Conservation (phyloP, 2,888 invertebrate species). For the Chymomyza fuscimana region DNA sequence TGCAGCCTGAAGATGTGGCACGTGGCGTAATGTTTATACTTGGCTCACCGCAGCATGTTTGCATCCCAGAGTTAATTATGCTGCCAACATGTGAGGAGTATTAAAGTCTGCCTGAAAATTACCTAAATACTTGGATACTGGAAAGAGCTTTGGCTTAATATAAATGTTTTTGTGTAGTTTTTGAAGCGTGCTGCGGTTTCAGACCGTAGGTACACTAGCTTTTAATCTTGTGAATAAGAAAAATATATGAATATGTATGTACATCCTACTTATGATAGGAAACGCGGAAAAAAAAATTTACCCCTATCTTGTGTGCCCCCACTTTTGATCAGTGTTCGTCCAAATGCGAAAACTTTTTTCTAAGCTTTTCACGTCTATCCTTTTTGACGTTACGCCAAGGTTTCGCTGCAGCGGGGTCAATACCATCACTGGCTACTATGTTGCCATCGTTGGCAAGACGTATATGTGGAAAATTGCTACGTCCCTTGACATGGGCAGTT, state of each 20-base stretch:
- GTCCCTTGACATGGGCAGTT: constrained; percentile 78
- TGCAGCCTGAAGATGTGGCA: constrained; percentile 66
- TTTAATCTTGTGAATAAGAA: neutral
- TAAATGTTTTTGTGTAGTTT: too few relatives aligned
- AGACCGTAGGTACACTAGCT: neutral
- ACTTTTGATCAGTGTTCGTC: constrained; percentile 85
- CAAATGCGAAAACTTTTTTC: constrained; percentile 90
- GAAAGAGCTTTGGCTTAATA: too few relatives aligned
- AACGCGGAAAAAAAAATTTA: constrained; percentile 13
- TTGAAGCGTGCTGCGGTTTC: neutral
- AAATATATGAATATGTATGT: neutral
- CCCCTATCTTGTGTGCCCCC: neutral
- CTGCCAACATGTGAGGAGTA: constrained; percentile 65
- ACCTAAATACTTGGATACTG: neutral
- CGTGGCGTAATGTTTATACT: constrained; percentile 67
- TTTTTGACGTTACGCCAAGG: constrained; percentile 93
- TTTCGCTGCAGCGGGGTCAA: constrained; percentile 79
- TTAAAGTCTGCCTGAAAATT: constrained; percentile 26
- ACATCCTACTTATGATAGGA: neutral
- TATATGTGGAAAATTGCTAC: constrained; percentile 78
- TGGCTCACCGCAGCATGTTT: constrained; percentile 62
- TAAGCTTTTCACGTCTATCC: constrained; percentile 94
- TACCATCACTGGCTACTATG: constrained; percentile 42
- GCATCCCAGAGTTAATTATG: constrained; percentile 65
- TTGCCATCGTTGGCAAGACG: constrained; percentile 66